Percentiles rank a stretch among this genome's conserved stretches.
phyloP scores from a whole-genome alignment of 2,113 vertebrate genomes.

The Boulengerochromis microlepis region DNA sequence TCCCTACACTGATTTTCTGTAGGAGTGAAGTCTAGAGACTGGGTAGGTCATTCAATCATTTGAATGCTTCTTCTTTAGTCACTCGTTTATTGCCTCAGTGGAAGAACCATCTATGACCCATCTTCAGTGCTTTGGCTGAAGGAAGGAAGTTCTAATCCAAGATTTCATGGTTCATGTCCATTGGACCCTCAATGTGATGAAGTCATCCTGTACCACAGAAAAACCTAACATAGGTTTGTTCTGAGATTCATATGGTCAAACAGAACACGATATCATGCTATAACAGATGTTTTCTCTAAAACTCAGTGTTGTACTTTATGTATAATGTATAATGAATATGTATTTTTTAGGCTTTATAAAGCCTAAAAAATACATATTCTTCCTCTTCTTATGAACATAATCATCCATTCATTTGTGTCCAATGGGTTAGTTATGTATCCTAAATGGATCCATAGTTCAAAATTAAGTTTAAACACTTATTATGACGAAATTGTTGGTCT shows the following conservation, averaged over 20 bases:
- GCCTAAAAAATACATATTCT: not conserved
- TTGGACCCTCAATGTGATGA: not conserved
- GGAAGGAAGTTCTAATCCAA: not conserved
- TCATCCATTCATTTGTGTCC: not conserved
- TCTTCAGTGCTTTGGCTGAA: not conserved
- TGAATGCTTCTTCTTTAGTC: not conserved
- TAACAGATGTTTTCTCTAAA: not conserved
- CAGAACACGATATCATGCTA: not conserved
- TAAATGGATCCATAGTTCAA: not conserved
- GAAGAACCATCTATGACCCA: not conserved
- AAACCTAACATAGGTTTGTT: not conserved
- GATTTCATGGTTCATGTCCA: not conserved
- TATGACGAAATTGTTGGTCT: not conserved
- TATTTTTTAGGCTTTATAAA: no score
- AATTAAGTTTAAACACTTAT: not conserved
- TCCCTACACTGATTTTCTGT: not conserved
- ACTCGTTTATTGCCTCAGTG: not conserved
- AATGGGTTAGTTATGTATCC: not conserved
- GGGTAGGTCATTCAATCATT: not conserved
- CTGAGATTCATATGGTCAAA: not conserved
- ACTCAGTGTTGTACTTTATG: not conserved
- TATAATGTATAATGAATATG: no score
- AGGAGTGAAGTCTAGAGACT: not conserved
- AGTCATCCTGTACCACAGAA: not conserved
- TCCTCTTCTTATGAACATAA: not conserved